Conservation (phyloP, 2,113 vertebrate species). For the Ranitomeya imitator region DNA sequence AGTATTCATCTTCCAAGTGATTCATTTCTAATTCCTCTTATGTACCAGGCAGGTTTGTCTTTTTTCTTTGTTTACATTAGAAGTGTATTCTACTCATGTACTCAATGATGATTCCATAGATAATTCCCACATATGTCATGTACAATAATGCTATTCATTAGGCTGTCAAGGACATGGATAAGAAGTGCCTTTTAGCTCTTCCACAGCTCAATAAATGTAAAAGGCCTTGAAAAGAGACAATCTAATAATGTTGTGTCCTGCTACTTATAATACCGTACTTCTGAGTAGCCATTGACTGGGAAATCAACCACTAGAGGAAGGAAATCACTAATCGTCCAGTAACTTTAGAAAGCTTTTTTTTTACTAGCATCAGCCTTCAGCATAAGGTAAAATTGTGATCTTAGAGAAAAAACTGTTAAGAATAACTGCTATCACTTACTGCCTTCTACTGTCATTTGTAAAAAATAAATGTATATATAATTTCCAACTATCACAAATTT, state of each 20-base stretch:
- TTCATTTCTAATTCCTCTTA: background rate
- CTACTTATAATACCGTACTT: background rate
- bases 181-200: conserved; percentile 37
- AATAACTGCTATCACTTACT: too few species aligned
- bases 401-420: too few species aligned
- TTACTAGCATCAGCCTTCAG: background rate
- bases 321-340: background rate
- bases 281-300: background rate
- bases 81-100: too few species aligned
- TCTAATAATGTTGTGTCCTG: background rate
- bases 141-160: conserved; percentile 10
- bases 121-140: background rate
- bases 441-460: too few species aligned
- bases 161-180: background rate
- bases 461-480: too few species aligned
- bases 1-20: too few species aligned
- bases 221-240: background rate
- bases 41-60: background rate
- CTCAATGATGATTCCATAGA: background rate
- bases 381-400: background rate
- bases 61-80: background rate
- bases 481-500: too few species aligned
- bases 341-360: background rate
- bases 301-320: background rate
- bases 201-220: conserved; percentile 6